Base-by-base conservation (phyloP, 2,797 vertebrate species). In the Malacoctenus gilli region DNA sequence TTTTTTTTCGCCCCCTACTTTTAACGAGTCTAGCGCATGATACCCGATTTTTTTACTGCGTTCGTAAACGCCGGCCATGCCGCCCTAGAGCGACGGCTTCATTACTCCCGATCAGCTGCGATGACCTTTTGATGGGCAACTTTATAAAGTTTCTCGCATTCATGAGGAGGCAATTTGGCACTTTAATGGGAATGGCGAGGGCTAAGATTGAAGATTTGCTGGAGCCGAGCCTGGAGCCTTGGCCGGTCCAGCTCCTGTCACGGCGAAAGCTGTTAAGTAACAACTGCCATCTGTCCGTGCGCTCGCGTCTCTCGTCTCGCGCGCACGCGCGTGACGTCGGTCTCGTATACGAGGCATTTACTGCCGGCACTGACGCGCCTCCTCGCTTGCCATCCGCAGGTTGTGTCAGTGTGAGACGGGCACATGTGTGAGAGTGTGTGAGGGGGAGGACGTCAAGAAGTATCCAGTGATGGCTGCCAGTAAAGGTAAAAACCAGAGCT, bases 401-500 rank as follows among this genome's bases (percentile, higher is more conserved):
- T 82, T 64, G 79, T 71, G 60, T 58, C 58, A 15, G 55, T 2
- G 35, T 21, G 53, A 19, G 40, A 51, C 11, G 50, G 54, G 63
- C 31, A 48, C 12, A 35, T n/a, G 20, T 55, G 77, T 41, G 65
- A 59, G 55, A 66, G 62, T 51, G 55, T 37, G 61, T 55, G 66
- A 41, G 52, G 46, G 48, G 44, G 59, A 11, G 59, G 42, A n/a
- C 62, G 34, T 39, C 40, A 50, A 70, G 49, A 85, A 58, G 51
- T 60, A 56, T 64, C 68, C 57, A 59, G 88, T 63, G 42, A 98
- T 99, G 97, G 95, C 97, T 15, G 86, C 95, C 77, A 92, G 94
- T 85, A 98, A 99, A 89, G 91, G 92, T 79, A 99, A 98, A 90
- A 95, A 93, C 88, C 96, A 98, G 90, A 99, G 97, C 86, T 98